Evolutionary conservation across 1,140 invertebrate species (phyloP).

Genomic region (Melipona quadrifasciata): DNA sequence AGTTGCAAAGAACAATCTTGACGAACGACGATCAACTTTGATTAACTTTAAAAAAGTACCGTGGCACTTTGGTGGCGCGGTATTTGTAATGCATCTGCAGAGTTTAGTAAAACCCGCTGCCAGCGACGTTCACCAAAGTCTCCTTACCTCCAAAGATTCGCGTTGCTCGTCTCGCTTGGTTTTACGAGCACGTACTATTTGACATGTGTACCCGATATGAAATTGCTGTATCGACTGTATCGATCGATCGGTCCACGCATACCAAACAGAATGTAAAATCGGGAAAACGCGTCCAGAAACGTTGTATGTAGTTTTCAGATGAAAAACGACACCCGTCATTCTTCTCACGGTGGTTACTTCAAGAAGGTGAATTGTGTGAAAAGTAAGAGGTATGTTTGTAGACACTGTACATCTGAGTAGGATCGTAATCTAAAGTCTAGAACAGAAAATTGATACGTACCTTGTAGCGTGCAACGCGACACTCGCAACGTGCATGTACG

Average conservation of each 20-base stretch:
- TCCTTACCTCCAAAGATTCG: constrained; percentile 16
- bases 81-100: neutral
- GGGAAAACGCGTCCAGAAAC: neutral
- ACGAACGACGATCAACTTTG: neutral
- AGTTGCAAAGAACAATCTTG: neutral
- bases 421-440: neutral
- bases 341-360: too few species aligned
- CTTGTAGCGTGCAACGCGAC: too few species aligned
- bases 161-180: constrained; percentile 25
- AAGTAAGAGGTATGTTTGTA: neutral
- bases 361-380: too few species aligned
- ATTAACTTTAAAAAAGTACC: neutral
- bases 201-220: constrained; percentile 55
- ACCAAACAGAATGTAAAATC: constrained; percentile 21
- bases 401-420: too few species aligned
- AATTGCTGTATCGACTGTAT: constrained; percentile 49
- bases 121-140: neutral
- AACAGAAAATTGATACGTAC: constrained; percentile 3
- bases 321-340: neutral
- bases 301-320: constrained; percentile 9
- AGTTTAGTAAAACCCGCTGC: constrained; percentile 7
- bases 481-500: too few species aligned
- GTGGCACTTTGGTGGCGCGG: neutral
- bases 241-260: constrained; percentile 26
- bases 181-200: constrained; percentile 51